phyloP scores from a whole-genome alignment of 1,140 invertebrate genomes.

The Bombus confusus region DNA sequence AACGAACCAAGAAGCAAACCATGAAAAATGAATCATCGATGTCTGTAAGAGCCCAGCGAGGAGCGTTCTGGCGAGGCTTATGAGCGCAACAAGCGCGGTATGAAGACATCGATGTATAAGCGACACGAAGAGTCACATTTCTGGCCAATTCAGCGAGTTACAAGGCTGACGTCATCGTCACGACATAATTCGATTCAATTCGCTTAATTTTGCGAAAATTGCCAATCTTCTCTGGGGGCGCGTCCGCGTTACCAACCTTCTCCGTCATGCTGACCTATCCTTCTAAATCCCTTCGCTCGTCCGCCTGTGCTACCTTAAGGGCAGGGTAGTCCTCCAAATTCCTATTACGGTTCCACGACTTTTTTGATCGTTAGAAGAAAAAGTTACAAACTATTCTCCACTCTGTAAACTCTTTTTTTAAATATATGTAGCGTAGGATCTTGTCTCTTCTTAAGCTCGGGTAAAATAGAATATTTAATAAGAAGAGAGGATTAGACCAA shows the following conservation, averaged over 20 bases:
- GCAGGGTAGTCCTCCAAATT: background rate
- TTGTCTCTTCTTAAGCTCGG: background rate
- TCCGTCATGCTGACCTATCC: conserved; percentile 54
- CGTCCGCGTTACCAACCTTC: conserved; percentile 64
- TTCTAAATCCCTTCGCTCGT: conserved; percentile 36
- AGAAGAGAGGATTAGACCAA: background rate
- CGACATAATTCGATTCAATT: conserved; percentile 81
- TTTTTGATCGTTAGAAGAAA: background rate
- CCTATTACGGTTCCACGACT: too few relatives aligned
- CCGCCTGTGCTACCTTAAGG: background rate
- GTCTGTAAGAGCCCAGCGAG: background rate
- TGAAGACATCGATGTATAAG: conserved; percentile 49
- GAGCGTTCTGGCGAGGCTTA: background rate
- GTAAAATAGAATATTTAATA: background rate
- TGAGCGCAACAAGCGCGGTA: background rate
- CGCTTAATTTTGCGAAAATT: conserved; percentile 81
- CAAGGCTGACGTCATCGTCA: conserved; percentile 78
- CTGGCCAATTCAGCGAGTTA: conserved; percentile 80
- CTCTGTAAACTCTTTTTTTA: background rate
- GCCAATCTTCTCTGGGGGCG: conserved; percentile 73
- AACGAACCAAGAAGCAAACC: background rate
- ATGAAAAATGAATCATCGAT: conserved; percentile 22
- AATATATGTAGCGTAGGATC: too few relatives aligned
- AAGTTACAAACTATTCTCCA: background rate
- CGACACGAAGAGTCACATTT: conserved; percentile 69